Evolutionary conservation across 2,888 invertebrate genomes (phyloP).

Genomic region (Stenodera caucasica): DNA sequence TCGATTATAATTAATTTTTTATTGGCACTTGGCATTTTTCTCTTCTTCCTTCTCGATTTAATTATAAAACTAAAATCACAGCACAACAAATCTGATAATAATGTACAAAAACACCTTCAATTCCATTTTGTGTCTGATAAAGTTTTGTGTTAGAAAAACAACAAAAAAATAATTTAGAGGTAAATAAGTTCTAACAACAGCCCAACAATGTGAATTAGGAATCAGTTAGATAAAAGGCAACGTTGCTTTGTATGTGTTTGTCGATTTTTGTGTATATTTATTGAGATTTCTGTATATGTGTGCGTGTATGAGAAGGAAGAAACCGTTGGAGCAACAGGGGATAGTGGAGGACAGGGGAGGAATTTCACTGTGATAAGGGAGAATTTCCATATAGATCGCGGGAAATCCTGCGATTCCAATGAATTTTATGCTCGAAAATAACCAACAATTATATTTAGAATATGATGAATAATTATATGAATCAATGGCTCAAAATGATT

Average conservation of each 20-base stretch:
- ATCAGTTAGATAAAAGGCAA: constrained; percentile 1
- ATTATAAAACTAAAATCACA: neutral
- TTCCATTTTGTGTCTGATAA: neutral
- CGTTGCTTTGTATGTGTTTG: constrained; percentile 1
- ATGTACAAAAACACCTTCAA: neutral
- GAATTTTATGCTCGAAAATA: no score
- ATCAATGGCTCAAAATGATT: no score
- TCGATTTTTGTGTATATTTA: neutral
- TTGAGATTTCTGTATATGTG: neutral
- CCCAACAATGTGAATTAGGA: neutral
- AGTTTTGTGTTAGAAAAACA: neutral
- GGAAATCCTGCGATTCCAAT: no score
- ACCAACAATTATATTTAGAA: no score
- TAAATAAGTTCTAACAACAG: no score
- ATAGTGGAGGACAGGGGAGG: no score
- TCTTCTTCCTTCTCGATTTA: neutral
- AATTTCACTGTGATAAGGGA: no score
- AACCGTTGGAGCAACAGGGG: neutral
- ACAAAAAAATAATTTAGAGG: no score
- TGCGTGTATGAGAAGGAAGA: neutral
- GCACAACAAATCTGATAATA: neutral
- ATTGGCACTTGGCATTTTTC: neutral
- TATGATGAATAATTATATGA: no score
- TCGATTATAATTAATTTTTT: constrained; percentile 4
- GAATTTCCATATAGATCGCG: no score